These are phyloP conservation scores for Leucophenga montana DNA, from an alignment of 2,888 invertebrate genomes.

Conservation along the genomic window DNA sequence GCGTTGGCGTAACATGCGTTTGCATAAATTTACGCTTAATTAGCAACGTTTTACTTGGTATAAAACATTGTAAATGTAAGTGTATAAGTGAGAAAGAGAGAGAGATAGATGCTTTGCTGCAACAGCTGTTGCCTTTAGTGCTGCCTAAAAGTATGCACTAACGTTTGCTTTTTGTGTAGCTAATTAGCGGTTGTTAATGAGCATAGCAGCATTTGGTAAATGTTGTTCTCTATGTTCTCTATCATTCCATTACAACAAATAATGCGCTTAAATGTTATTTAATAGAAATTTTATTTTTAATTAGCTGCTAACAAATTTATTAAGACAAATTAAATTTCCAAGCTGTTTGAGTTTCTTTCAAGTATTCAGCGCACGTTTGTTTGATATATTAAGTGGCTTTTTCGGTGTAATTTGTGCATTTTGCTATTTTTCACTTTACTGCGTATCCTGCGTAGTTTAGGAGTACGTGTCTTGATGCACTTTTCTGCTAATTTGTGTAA, in stretches of 20 bases:
- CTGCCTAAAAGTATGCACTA: conserved; percentile 9
- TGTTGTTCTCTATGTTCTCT: background rate
- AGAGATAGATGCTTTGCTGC: background rate
- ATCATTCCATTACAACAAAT: background rate
- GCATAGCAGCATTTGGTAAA: background rate
- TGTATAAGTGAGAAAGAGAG: background rate
- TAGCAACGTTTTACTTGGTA: background rate
- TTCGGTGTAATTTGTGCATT: conserved; percentile 11
- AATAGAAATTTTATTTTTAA: background rate
- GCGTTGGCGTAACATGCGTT: conserved; percentile 16
- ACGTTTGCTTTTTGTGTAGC: background rate
- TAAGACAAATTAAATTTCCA: conserved; percentile 13
- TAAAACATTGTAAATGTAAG: no score
- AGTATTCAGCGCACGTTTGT: background rate
- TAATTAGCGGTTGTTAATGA: conserved; percentile 17
- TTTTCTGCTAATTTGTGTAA: conserved; percentile 47
- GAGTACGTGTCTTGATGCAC: conserved; percentile 15
- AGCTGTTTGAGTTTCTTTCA: background rate
- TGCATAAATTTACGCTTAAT: conserved; percentile 27
- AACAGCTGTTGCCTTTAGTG: background rate
- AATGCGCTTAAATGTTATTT: conserved; percentile 14
- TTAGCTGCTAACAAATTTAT: background rate
- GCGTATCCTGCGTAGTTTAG: no score
- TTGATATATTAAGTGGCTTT: conserved; percentile 10
- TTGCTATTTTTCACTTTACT: conserved; percentile 4